A percentile compares a stretch with the other conserved stretches of the same genome.
Conservation (phyloP, 2,113 vertebrate species). For the Perca fluviatilis region DNA sequence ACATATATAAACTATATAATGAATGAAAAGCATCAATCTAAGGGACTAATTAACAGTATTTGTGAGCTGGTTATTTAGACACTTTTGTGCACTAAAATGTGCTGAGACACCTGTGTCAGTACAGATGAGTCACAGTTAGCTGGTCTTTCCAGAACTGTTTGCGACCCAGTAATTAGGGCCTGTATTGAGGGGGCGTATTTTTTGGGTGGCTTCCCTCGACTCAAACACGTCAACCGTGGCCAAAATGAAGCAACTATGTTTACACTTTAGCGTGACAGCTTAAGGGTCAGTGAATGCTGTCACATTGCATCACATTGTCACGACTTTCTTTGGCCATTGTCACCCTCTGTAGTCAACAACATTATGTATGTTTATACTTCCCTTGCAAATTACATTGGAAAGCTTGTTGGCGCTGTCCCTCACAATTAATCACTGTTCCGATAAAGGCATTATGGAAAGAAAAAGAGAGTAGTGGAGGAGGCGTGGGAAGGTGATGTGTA, state of each 20-base stretch:
- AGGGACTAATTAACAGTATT: not conserved
- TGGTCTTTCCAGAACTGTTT: slow-evolving; percentile 18
- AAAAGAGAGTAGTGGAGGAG: slow-evolving; percentile 10
- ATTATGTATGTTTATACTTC: slow-evolving; percentile 63
- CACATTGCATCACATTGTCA: slow-evolving; percentile 47
- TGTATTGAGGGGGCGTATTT: not conserved
- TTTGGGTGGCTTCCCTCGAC: slow-evolving; percentile 1
- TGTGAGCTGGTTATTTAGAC: slow-evolving; percentile 1
- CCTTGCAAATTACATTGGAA: slow-evolving; percentile 58
- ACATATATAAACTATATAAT: not conserved
- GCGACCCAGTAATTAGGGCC: slow-evolving; percentile 16
- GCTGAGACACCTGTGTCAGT: slow-evolving; percentile 10
- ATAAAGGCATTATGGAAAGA: slow-evolving; percentile 53
- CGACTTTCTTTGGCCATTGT: slow-evolving; percentile 16
- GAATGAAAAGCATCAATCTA: not conserved
- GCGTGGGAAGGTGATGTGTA: not conserved
- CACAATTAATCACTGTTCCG: slow-evolving; percentile 63
- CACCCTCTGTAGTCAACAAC: slow-evolving; percentile 23
- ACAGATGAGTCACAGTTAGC: slow-evolving; percentile 25
- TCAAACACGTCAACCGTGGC: not conserved
- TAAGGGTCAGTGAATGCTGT: slow-evolving; percentile 59
- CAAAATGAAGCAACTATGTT: slow-evolving; percentile 50
- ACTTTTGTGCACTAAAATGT: not conserved
- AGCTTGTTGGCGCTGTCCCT: slow-evolving; percentile 71
- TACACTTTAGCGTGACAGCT: slow-evolving; percentile 41